Evolutionary conservation across 2,888 invertebrate genomes (phyloP).

Genomic region (Pristionchus exspectatus): DNA sequence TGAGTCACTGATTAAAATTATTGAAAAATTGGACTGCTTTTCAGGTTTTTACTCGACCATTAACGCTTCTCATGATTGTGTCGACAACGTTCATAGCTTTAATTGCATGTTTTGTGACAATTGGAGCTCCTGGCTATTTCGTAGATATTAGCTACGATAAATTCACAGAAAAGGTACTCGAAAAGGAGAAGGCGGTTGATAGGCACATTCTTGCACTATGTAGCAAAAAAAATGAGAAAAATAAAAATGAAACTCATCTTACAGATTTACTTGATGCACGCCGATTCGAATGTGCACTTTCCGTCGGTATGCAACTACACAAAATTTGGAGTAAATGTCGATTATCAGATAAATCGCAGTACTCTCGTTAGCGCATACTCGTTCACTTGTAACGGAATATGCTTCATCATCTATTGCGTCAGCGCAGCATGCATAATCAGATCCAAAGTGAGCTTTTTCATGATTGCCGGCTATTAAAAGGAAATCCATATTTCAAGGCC

Average conservation of each 20-base stretch:
- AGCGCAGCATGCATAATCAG: not conserved
- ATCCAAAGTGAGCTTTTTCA: not conserved
- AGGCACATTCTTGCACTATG: too few species aligned
- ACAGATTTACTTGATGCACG: constrained; percentile 30
- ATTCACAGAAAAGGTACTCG: not conserved
- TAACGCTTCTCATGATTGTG: not conserved
- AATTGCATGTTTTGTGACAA: not conserved
- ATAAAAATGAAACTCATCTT: not conserved
- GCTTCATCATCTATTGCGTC: not conserved
- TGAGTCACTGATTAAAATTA: not conserved
- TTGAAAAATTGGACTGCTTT: not conserved
- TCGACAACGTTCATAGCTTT: not conserved
- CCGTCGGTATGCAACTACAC: not conserved
- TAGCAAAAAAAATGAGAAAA: too few species aligned
- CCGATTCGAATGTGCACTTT: constrained; percentile 19
- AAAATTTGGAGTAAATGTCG: not conserved
- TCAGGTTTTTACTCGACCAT: not conserved
- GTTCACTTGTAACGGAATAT: not conserved
- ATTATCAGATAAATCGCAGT: constrained; percentile 10
- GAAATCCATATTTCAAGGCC: not conserved
- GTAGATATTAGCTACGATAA: not conserved
- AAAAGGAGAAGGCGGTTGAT: too few species aligned
- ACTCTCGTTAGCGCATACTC: not conserved
- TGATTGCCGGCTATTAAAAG: not conserved
- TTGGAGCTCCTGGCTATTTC: constrained; percentile 1